Evolutionary conservation across 2,113 vertebrate species (phyloP).

Genomic region (Cepphus grylle): DNA sequence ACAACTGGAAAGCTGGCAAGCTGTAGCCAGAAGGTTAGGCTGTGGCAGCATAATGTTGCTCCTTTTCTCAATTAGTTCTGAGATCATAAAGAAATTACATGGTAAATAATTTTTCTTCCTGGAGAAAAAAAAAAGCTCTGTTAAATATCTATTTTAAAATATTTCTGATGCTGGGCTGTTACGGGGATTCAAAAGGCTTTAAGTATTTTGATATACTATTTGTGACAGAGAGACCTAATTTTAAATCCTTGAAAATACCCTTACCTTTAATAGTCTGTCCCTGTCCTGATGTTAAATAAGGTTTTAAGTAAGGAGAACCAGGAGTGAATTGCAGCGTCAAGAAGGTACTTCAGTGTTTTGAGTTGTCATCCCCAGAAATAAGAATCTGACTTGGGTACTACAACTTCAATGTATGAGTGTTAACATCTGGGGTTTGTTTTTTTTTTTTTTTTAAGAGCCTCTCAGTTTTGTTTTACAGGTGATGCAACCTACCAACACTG

Average conservation of each 20-base stretch:
- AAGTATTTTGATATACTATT: background rate
- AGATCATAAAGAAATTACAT: background rate
- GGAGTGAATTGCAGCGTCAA: background rate
- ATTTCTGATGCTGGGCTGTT: background rate
- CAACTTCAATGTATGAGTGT: background rate
- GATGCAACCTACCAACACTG: accelerated
- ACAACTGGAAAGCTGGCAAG: background rate
- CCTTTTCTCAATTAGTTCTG: background rate
- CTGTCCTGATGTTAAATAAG: background rate
- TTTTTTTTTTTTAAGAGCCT: background rate
- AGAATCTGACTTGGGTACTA: background rate
- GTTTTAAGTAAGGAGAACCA: background rate
- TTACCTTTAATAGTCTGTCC: background rate
- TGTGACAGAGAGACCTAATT: background rate
- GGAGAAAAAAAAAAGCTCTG: background rate
- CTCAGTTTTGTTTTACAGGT: background rate
- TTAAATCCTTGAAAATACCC: background rate
- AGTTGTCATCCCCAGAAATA: background rate
- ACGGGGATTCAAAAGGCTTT: background rate
- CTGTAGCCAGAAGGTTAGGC: background rate
- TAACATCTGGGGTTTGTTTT: background rate
- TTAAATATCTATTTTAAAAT: background rate
- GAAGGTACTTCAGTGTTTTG: background rate
- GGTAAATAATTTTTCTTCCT: background rate
- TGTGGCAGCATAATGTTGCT: background rate